phyloP scores from a whole-genome alignment of 2,888 invertebrate genomes.

The Elegia similella region DNA sequence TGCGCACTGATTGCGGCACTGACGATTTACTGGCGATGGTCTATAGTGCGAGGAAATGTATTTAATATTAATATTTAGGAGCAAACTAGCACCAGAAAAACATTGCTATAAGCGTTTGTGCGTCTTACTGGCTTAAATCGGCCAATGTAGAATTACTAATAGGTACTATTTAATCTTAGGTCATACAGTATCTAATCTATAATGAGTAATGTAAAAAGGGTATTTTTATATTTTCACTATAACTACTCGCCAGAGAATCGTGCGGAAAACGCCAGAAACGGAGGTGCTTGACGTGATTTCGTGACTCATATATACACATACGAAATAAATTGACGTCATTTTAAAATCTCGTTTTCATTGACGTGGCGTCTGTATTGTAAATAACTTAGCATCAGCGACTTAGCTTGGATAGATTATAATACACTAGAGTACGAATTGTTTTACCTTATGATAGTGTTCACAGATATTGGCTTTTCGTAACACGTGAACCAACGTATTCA shows the following conservation, averaged over 20 bases:
- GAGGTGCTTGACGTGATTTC: background rate
- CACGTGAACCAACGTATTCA: background rate
- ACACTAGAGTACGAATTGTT: background rate
- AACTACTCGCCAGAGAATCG: background rate
- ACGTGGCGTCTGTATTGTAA: background rate
- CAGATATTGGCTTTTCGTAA: constrained; percentile 1
- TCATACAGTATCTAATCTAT: too few species aligned
- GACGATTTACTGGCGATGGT: too few species aligned
- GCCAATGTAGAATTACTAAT: too few species aligned
- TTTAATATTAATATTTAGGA: too few species aligned
- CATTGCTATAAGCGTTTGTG: too few species aligned
- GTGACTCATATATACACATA: background rate
- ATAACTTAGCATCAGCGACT: background rate
- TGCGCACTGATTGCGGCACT: too few species aligned
- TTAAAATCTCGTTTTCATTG: background rate
- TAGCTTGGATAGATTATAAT: background rate
- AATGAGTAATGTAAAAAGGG: too few species aligned
- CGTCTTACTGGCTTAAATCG: too few species aligned
- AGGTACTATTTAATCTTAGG: too few species aligned
- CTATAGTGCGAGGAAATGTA: too few species aligned
- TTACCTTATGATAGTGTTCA: background rate
- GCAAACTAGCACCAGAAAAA: too few species aligned
- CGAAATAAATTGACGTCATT: background rate
- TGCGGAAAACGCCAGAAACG: background rate
- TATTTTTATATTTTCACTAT: background rate